Evolutionary conservation across 2,797 vertebrate species (phyloP), one percentile per base, ranked within the genome.

Genomic region (Cryptoblepharus egeriae): DNA sequence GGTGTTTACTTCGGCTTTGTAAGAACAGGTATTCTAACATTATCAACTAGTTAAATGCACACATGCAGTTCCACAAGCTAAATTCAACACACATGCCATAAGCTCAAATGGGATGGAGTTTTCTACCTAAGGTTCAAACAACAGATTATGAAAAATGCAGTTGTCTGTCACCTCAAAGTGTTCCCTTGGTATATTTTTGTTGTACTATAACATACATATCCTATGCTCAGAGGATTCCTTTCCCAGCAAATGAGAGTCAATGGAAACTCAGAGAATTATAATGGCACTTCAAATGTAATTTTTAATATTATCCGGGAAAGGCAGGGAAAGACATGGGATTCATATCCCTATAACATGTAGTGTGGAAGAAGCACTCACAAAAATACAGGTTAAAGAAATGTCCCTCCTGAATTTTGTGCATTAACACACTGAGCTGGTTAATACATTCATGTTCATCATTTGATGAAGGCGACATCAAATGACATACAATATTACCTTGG

Each of bases 1-100:
- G n/a, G 30, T 24, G 3, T 82, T 85, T 10, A 83, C 84, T 89
- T 81, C 58, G 67, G 57, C 39, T 86, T 81, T 26, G 35, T 26
- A 35, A 55, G 2, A 57, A 82, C 28, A 28, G n/a, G 20, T 30
- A 75, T 37, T 78, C 15, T 11, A 73, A 83, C 79, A 84, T n/a
- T 0, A 2, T 7, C 1, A 2, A 80, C 15, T n/a, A 81, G 83
- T 37, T 22, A 63, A 39, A 72, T 82, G 13, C 60, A 57, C 52
- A 76, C 45, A 49, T 49, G 45, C 45, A 11, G n/a, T n/a, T n/a
- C n/a, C n/a, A n/a, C n/a, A n/a, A n/a, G n/a, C n/a, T n/a, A n/a
- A n/a, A n/a, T n/a, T n/a, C n/a, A n/a, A n/a, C n/a, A n/a, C n/a
- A n/a, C n/a, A n/a, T n/a, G n/a, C n/a, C n/a, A 76, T 1, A 2